These are phyloP conservation scores for Alligator sinensis DNA, from an alignment of 2,113 vertebrate species.

Conservation along the genomic window DNA sequence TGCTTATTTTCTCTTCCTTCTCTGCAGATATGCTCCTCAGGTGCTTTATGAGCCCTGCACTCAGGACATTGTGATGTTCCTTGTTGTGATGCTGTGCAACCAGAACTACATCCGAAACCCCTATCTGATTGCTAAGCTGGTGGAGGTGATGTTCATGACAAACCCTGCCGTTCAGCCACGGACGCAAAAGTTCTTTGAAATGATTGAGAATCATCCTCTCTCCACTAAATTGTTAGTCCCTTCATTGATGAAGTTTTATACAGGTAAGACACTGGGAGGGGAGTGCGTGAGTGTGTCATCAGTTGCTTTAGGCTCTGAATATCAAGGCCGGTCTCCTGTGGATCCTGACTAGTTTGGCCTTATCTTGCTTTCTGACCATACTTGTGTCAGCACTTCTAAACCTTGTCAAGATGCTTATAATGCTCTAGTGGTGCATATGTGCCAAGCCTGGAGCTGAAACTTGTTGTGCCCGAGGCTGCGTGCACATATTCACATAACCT, in stretches of 20 bases:
- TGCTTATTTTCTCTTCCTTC: not conserved
- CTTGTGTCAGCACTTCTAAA: not conserved
- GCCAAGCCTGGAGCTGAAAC: too few species aligned
- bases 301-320: not conserved
- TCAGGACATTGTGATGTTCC: conserved; percentile 96
- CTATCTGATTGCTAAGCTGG: conserved; percentile 96
- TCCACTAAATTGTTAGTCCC: conserved; percentile 94
- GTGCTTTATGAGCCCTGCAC: conserved; percentile 98
- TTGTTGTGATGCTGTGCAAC: conserved; percentile 98
- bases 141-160: conserved; percentile 98
- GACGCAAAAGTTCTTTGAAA: conserved; percentile 97
- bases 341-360: not conserved
- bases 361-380: not conserved
- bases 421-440: too few species aligned
- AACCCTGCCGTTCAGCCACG: conserved; percentile 97
- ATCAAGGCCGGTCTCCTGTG: not conserved
- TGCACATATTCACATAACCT: too few species aligned
- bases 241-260: conserved; percentile 99
- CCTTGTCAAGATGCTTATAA: too few species aligned
- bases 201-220: conserved; percentile 97
- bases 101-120: conserved; percentile 99
- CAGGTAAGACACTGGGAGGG: conserved; percentile 79
- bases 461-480: too few species aligned
- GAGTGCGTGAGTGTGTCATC: too few species aligned
- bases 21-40: conserved; percentile 94